These are phyloP conservation scores for Oncorhynchus nerka DNA, from an alignment of 2,113 vertebrate species.

Conservation along the genomic window DNA sequence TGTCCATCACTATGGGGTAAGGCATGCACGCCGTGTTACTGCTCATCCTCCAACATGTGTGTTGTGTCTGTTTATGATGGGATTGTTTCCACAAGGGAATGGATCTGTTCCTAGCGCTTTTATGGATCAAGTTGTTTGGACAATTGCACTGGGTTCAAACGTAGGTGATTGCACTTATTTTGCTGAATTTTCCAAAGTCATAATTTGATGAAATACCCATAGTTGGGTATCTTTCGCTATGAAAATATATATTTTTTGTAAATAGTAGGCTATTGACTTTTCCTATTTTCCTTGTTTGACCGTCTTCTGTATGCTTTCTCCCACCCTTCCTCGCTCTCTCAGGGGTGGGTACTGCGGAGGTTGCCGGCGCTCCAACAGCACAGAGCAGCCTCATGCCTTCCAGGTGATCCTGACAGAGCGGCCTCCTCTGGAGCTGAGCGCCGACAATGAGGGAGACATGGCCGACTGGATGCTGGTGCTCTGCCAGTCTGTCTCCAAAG, in stretches of 20 bases:
- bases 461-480: constrained; percentile 95
- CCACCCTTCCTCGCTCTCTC: constrained; percentile 7
- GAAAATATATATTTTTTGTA: no score
- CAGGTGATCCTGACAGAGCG: constrained; percentile 91
- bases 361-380: constrained; percentile 88
- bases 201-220: not conserved
- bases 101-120: not conserved
- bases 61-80: not conserved
- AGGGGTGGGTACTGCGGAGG: constrained; percentile 96
- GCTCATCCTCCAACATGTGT: not conserved
- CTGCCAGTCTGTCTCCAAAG: constrained; percentile 96
- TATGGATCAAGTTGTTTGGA: no score
- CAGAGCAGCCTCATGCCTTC: constrained; percentile 90
- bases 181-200: not conserved
- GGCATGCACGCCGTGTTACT: constrained; percentile 34
- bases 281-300: no score
- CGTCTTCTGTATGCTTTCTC: not conserved
- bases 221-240: not conserved
- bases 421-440: constrained; percentile 89
- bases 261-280: no score
- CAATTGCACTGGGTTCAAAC: no score
- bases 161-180: not conserved
- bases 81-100: not conserved
- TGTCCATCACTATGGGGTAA: constrained; percentile 95
- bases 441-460: constrained; percentile 90